Base-by-base conservation (phyloP, 2,888 invertebrate species). In the Asteroscopus sphinx region DNA sequence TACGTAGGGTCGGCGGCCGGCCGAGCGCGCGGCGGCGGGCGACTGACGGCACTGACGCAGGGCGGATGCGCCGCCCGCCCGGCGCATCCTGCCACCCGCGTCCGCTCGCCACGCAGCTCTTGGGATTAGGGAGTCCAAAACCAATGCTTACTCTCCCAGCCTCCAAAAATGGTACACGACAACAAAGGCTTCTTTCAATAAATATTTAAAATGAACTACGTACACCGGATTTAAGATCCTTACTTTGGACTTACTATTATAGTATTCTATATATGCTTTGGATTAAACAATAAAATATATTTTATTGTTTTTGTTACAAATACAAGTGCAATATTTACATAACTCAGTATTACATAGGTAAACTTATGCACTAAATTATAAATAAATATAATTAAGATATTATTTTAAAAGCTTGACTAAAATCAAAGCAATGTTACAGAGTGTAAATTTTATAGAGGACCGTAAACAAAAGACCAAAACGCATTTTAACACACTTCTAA, bases 61-160 rank as follows among this genome's bases (percentile, higher is more conserved):
- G 92, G 91, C 91, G 89, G 91, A 89, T 91, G 93, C 93, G 92
- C 91, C 90, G 88, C 88, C 86, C 80, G 87, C 86, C 86, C 82
- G 87, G 89, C 91, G 92, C 92, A 92, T 91, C 88, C 85, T 83
- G 79, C 86, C 87, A 85, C 86, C 86, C 85, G 77, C 82, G 67
- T 82, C 71, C 77, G 68, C 72, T 79, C 74, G 73, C 72, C 77
- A 74, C 77, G 73, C 79, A 68, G 67, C 71, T 79, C 64, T 58
- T 45, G 62, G 64, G 73, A 81, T 81, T 84, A 65, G 58, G 69
- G 61, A 72, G 62, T 75, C 76, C 59, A 71, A 72, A 63, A 37
- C 61, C 33, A 49, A 54, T 42, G 12, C 45, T 13, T 54, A 28
- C 32, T 46, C 33, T 47, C 47, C 40, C 15, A 32, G 33, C 42